A percentile compares a stretch with the other conserved stretches of the same genome.
These are phyloP conservation scores for Gila robusta DNA, from an alignment of 2,797 vertebrate species.

Conservation along the genomic window DNA sequence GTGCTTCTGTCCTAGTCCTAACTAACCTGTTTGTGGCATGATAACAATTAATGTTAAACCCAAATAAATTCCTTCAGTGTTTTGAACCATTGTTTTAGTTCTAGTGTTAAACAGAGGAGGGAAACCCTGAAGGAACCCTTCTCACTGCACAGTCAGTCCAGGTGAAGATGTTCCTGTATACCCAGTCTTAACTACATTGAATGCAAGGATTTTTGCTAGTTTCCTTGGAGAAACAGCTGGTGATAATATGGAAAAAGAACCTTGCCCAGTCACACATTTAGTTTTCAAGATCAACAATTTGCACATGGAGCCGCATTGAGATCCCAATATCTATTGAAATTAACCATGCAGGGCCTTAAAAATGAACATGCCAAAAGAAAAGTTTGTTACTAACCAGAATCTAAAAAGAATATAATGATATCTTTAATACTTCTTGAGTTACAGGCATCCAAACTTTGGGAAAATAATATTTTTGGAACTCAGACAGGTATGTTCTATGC, in stretches of 20 bases:
- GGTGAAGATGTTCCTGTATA: background rate
- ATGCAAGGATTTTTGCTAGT: background rate
- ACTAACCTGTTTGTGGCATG: background rate
- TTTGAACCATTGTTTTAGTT: background rate
- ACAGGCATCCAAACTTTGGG: too few species aligned
- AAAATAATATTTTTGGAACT: too few species aligned
- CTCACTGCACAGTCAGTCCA: background rate
- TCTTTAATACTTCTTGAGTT: too few species aligned
- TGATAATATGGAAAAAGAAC: background rate
- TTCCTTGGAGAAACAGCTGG: constrained; percentile 35
- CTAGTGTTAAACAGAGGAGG: background rate
- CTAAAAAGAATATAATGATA: too few species aligned
- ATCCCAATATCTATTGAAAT: too few species aligned
- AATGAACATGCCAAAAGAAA: too few species aligned
- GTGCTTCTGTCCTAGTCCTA: background rate
- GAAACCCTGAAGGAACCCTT: background rate
- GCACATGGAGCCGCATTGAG: too few species aligned
- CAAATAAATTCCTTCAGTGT: background rate
- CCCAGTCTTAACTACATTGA: background rate
- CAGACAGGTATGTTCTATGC: too few species aligned
- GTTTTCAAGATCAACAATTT: too few species aligned
- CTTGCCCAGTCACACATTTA: background rate
- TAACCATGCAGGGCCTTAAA: background rate
- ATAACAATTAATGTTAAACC: background rate
- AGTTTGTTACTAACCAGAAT: too few species aligned